Conservation (phyloP, 2,797 vertebrate genomes). For the Notolepis coatsorum region DNA sequence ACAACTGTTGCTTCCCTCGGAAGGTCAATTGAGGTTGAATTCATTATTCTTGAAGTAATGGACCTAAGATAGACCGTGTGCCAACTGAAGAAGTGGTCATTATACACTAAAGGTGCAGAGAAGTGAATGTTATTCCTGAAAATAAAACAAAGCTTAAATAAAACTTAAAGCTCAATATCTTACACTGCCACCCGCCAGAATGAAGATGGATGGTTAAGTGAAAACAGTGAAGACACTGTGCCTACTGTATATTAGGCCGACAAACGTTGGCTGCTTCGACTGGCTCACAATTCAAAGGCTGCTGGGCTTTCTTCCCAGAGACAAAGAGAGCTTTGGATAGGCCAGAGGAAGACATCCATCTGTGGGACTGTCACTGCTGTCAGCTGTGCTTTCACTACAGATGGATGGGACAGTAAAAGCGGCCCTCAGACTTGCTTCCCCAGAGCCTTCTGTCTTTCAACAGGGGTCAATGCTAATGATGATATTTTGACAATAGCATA, state of each 20-base stretch:
- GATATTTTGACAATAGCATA: background rate
- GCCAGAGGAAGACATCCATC: conserved; percentile 66
- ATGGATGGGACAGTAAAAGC: conserved; percentile 49
- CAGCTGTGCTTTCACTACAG: conserved; percentile 37
- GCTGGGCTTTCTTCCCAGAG: conserved; percentile 28
- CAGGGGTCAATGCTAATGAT: conserved; percentile 8
- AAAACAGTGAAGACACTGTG: conserved; percentile 39
- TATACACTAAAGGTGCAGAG: conserved; percentile 19
- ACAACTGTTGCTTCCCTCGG: too few relatives aligned
- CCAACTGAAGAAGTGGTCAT: background rate
- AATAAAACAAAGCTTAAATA: conserved; percentile 36
- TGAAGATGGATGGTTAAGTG: conserved; percentile 37
- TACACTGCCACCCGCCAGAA: conserved; percentile 40
- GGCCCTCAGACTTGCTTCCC: conserved; percentile 17
- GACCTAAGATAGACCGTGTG: background rate
- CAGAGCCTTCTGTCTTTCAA: conserved; percentile 15
- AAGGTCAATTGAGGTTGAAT: too few relatives aligned
- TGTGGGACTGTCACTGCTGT: conserved; percentile 40
- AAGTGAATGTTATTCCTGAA: background rate
- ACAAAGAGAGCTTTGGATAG: conserved; percentile 54
- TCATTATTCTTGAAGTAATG: background rate
- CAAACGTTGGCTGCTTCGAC: conserved; percentile 42
- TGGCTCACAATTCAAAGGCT: conserved; percentile 32
- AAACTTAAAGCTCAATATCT: conserved; percentile 26
- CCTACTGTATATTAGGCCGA: conserved; percentile 39